Percentiles rank a stretch among this genome's conserved stretches.
Evolutionary conservation across 1,140 invertebrate species (phyloP).

Genomic region (Drosophila equinoxialis): DNA sequence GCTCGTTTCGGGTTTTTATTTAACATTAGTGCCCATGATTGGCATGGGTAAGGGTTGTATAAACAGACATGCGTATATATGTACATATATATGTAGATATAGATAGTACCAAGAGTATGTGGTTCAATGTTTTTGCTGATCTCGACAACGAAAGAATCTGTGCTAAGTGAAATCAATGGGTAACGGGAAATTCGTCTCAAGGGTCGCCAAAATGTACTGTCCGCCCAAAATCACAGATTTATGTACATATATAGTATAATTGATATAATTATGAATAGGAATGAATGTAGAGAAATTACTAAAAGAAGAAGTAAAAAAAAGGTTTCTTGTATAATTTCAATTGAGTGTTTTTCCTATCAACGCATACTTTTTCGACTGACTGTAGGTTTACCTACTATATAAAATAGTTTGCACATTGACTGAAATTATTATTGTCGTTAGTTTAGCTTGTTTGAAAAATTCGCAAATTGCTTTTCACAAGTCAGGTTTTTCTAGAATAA

Average conservation of each 20-base stretch:
- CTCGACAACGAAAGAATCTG: conserved; percentile 20
- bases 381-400: neutral
- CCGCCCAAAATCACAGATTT: too few species aligned
- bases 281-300: too few species aligned
- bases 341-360: too few species aligned
- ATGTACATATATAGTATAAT: too few species aligned
- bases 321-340: too few species aligned
- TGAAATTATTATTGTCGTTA: conserved; percentile 21
- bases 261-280: too few species aligned
- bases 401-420: neutral
- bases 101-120: conserved; percentile 33
- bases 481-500: neutral
- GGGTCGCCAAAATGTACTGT: neutral
- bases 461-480: conserved; percentile 11
- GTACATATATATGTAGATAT: conserved; percentile 22
- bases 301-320: too few species aligned
- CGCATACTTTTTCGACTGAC: too few species aligned
- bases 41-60: neutral
- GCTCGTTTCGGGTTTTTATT: conserved; percentile 7
- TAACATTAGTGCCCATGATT: conserved; percentile 18
- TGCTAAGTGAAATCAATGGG: conserved; percentile 12
- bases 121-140: conserved; percentile 60
- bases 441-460: conserved; percentile 7
- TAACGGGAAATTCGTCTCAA: neutral
- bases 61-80: conserved; percentile 14